Percentiles rank a stretch among this genome's conserved stretches.
These are phyloP conservation scores for Achatina immaculata DNA, from an alignment of 1,140 invertebrate species.

Conservation along the genomic window DNA sequence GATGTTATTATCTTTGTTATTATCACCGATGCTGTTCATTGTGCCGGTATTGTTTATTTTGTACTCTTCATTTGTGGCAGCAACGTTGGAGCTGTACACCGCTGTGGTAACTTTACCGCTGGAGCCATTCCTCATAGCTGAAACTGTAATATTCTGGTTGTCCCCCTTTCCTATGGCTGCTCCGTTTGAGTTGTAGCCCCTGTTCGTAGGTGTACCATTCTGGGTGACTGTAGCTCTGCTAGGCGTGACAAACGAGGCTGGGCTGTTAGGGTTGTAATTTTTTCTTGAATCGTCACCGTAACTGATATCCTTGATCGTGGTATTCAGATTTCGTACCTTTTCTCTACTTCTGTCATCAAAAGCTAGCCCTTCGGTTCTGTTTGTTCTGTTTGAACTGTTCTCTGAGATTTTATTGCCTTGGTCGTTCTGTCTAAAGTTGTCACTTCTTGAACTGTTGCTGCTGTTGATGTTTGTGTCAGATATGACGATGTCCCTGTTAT, in stretches of 20 bases:
- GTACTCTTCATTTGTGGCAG: too few relatives aligned
- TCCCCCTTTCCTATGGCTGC: background rate
- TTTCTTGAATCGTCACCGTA: background rate
- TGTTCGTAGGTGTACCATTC: too few relatives aligned
- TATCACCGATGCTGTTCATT: too few relatives aligned
- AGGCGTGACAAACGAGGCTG: too few relatives aligned
- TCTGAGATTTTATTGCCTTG: background rate
- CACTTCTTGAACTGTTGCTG: background rate
- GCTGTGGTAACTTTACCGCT: too few relatives aligned
- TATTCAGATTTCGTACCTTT: background rate
- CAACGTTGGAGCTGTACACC: too few relatives aligned
- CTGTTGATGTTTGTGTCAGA: background rate
- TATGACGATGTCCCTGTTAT: background rate
- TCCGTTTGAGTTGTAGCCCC: too few relatives aligned
- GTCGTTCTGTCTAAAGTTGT: background rate
- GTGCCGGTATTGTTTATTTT: too few relatives aligned
- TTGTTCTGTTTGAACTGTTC: background rate
- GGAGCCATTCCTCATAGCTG: background rate
- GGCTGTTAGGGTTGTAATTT: too few relatives aligned
- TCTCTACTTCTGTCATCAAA: background rate
- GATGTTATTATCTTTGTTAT: too few relatives aligned
- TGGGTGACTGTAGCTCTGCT: too few relatives aligned
- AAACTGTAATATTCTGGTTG: background rate
- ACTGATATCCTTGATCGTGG: background rate
- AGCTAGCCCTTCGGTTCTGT: background rate